Evolutionary conservation across 2,113 vertebrate genomes (phyloP), one percentile per base, ranked within the genome.

Genomic region (Micromys minutus): DNA sequence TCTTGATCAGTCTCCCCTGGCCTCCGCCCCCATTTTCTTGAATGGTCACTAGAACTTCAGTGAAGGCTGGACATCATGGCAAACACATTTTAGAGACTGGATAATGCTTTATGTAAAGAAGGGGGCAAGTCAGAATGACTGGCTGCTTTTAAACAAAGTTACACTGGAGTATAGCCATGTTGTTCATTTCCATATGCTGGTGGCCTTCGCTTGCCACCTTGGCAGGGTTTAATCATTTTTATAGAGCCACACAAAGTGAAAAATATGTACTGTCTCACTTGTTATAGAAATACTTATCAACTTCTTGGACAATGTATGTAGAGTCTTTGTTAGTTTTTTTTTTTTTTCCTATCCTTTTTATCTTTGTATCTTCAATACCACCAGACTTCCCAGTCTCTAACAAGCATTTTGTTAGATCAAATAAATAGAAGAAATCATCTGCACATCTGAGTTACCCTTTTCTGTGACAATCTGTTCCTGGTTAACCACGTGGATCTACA

Each of bases 221-320:
- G 55, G n/a, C 57, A 50, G 17, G 75, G 24, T 21, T 86, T 39
- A 81, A 65, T 8, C 74, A 36, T 65, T 75, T 19, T 59, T 76
- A 59, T 34, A 91, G n/a, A 93, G 74, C n/a, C 34, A 31, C 7
- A 87, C 59, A 65, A 74, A 39, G 16, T 24, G 4, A 16, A 22
- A 65, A 83, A 91, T 90, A 59, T 61, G 80, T 87, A 50, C 55
- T 31, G 39, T 71, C 8, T 74, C 31, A 69, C 50, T 77, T 31
- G 63, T 84, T 63, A 47, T 8, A 77, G 21, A 89, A 92, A 61
- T 85, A 71, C 59, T 81, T 75, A 36, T 86, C 72, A 86, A 92
- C 24, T 4, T 50, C 67, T 75, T 16, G 61, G 42, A 80, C 47
- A 89, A 87, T 34, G 17, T 59, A 59, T 83, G 6, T 11, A 36